Conservation (phyloP, 92 coral and sea anemone species). For the Phymanthus crucifer region DNA sequence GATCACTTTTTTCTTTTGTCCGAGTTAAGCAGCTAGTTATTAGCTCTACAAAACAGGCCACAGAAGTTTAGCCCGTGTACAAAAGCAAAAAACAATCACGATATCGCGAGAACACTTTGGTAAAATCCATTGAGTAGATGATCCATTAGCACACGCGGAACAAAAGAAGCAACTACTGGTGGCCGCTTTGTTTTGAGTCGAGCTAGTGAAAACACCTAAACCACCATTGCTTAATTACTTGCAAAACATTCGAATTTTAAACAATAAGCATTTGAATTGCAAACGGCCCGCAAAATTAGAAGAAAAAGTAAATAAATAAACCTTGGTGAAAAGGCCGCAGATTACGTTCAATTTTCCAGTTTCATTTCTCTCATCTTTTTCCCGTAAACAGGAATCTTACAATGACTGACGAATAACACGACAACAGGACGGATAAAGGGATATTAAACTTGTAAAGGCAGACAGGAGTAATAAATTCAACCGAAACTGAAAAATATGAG, state of each 20-base stretch:
- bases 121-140: conserved; percentile 4
- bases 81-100: conserved; percentile 6
- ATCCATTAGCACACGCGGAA: conserved; percentile 17
- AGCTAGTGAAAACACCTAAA: not conserved
- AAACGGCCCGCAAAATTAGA: conserved; percentile 5
- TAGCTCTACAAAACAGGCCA: conserved; percentile 20
- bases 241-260: conserved; percentile 37
- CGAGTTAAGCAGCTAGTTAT: conserved; percentile 16
- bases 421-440: not conserved
- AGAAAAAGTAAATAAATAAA: too few species aligned
- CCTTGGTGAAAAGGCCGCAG: not conserved
- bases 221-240: conserved; percentile 24
- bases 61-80: not conserved
- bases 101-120: conserved; percentile 4
- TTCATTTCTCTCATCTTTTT: not conserved
- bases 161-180: conserved; percentile 15
- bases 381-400: not conserved
- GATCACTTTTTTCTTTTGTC: conserved; percentile 17
- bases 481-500: not conserved
- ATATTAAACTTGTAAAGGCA: not conserved
- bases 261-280: conserved; percentile 22
- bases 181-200: conserved; percentile 16
- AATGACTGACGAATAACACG: not conserved
- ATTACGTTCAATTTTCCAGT: conserved; percentile 10
- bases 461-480: not conserved